Evolutionary conservation across 1,140 invertebrate species (phyloP), one percentile per base, ranked within the genome.

Genomic region (Hyles vespertilio): DNA sequence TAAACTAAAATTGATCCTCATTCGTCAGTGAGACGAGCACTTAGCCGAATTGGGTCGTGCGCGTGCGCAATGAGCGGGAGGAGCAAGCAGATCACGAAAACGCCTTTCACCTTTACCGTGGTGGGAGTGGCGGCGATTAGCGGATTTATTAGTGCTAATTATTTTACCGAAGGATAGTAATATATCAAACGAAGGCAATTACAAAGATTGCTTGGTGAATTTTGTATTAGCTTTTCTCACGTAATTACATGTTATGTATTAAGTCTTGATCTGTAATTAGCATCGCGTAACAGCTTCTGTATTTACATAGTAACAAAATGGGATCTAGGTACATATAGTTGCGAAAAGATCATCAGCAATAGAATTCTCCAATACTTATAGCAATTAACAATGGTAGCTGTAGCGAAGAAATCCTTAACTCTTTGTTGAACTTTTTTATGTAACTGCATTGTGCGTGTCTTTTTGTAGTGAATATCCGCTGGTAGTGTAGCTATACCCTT

Each of bases 71-170:
- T 58, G 63, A 67, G 67, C 64, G 40, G 51, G 32, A 62, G 46
- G 44, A 57, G 61, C 51, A 56, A 57, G 50, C 62, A 67, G 60
- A 61, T 50, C 65, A 68, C 65, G 66, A 70, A 54, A 54, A 48
- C 65, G 64, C 61, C 67, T 78, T 79, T 79, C 75, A 78, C 77
- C 75, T 81, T 60, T 67, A 65, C 44, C 50, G 40, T 46, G 61
- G 54, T 61, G 52, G 43, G 11, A 60, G 22, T 56, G 53, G 6
- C 1, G 33, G 53, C 53, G 53, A 60, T 33, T 32, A 36, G 36
- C 53, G 59, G 44, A 50, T 55, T 55, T 22, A 10, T 48, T 45
- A 47, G 7, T 10, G 36, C 40, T 50, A 50, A 50, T 40, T 47
- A 12, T 47, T 47, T 12, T 40, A 40, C 36, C 36, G 36, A 40